Evolutionary conservation across 1,140 invertebrate species (phyloP), one percentile per base, ranked within the genome.

Genomic region (Triops cancriformis): DNA sequence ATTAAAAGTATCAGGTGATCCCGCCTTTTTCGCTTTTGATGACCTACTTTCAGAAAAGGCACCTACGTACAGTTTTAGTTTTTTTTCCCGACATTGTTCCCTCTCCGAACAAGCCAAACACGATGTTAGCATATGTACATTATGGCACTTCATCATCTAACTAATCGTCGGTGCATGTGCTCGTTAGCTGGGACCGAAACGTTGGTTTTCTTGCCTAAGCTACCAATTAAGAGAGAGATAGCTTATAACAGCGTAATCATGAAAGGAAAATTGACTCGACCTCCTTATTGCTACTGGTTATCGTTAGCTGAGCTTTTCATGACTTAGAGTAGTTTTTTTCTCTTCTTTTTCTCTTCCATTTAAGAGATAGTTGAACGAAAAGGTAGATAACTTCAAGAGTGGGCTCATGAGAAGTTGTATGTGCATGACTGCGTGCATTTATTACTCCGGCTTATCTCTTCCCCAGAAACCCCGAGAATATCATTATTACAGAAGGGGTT

Each of bases 261-360:
- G 51, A 64, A 64, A 64, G 51, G 51, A 64, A 23, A 9, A 64
- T 64, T 64, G 51, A 64, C 51, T 18, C 51, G 51, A 64, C 51
- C 51, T 64, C 51, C 51, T 64, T 64, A 64, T 64, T 64, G 51
- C 51, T 64, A 64, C 51, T 64, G 51, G 51, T 64, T 64, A 64
- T 64, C 51, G 51, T 23, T 23, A 64, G 14, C 51, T 64, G 23
- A 18, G 23, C 23, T 64, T 64, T 18, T 64, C 23, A n/a, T 64
- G n/a, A n/a, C 23, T 64, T 64, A 12, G 14, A 64, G 4, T n/a
- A 64, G 14, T 6, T 64, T n/a, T 18, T 7, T 64, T 23, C 10
- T 4, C 14, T 64, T 9, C 51, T 64, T 64, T 18, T n/a, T 18
- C 18, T 5, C 10, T 23, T 23, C 23, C 23, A n/a, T 23, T 64